These are phyloP conservation scores for Crypturellus undulatus DNA, from an alignment of 2,113 vertebrate species.

Conservation along the genomic window DNA sequence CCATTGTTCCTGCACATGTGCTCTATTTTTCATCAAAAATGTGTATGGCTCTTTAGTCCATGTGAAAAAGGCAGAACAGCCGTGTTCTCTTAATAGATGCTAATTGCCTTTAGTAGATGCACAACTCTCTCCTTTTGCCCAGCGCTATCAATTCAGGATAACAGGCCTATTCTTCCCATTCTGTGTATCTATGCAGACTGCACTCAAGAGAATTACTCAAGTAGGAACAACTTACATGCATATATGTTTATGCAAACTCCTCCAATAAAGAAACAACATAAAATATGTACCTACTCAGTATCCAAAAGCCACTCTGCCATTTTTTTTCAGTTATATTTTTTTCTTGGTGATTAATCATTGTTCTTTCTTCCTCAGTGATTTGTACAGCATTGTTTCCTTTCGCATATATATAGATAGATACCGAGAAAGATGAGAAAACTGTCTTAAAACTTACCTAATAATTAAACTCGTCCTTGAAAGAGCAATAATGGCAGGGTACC, in stretches of 20 bases:
- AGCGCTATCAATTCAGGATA: neutral
- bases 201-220: neutral
- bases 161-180: neutral
- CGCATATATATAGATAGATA: neutral
- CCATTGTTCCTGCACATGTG: neutral
- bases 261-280: neutral
- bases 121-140: neutral
- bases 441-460: neutral
- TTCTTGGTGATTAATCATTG: neutral
- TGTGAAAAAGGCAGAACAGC: slow-evolving; percentile 3
- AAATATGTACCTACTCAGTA: neutral
- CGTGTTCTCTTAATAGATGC: slow-evolving; percentile 4
- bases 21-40: neutral
- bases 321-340: neutral
- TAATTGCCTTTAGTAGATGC: neutral
- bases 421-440: neutral
- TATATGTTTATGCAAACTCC: neutral
- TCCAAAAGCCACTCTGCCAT: neutral
- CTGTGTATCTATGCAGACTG: neutral
- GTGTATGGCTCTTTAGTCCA: neutral
- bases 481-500: neutral
- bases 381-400: neutral
- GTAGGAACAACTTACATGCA: neutral
- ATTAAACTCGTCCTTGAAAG: neutral
- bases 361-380: neutral